Evolutionary conservation across 2,113 vertebrate genomes (phyloP).

Genomic region (Artemisiospiza belli): DNA sequence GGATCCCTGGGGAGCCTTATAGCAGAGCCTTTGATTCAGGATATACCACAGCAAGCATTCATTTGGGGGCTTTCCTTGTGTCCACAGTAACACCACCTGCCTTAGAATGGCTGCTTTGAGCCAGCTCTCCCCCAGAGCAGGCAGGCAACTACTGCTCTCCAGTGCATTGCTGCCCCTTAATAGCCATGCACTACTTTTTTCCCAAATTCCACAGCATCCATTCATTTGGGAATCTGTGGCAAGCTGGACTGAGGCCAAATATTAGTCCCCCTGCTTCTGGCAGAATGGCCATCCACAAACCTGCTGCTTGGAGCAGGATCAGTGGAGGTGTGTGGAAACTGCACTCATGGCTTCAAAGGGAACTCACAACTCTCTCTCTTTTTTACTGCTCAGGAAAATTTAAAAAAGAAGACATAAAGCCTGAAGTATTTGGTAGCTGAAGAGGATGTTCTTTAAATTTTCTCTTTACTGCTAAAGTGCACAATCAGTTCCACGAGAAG

Average conservation of each 20-base stretch:
- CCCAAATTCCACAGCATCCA: slow-evolving; percentile 32
- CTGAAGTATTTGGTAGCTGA: not conserved
- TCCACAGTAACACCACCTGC: slow-evolving; percentile 57
- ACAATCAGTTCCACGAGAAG: not conserved
- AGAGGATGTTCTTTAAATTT: not conserved
- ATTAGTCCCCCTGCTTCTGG: not conserved
- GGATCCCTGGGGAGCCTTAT: not conserved
- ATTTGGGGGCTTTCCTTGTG: slow-evolving; percentile 5
- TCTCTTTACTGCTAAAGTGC: not conserved
- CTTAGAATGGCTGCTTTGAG: slow-evolving; percentile 34
- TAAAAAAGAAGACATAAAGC: not conserved
- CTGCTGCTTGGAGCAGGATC: not conserved
- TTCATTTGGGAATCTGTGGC: not conserved
- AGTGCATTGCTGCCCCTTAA: not conserved
- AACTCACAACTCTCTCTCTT: rapidly evolving
- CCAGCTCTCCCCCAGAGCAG: not conserved
- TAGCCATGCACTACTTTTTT: not conserved
- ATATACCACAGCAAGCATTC: not conserved
- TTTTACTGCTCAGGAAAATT: not conserved
- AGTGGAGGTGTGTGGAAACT: not conserved
- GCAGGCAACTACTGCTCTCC: not conserved
- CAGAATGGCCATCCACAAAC: not conserved
- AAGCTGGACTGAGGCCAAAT: not conserved
- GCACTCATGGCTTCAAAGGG: not conserved
- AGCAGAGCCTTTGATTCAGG: slow-evolving; percentile 31